Base-by-base conservation (phyloP, 2,888 invertebrate species). In the Vesta saturnalis region DNA sequence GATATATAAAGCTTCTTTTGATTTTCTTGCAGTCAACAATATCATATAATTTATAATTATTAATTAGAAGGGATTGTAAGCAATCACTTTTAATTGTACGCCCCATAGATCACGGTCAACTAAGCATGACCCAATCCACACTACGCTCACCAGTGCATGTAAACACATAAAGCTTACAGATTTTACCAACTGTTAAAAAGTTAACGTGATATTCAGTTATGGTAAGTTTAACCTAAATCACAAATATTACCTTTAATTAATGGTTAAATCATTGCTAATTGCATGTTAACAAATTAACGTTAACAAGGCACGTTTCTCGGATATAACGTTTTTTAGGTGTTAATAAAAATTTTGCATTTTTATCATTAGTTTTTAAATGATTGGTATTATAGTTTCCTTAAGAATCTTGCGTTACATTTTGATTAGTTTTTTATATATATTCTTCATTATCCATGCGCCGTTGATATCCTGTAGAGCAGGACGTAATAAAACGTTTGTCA, bases 91-190 rank as follows among this genome's bases (percentile, higher is more conserved):
- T 60, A 52, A 46, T 59, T 60, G 58, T 54, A 55, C 65, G 59
- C 65, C 65, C 64, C 60, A 65, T 65, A 65, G 65, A 65, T 60
- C 65, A 65, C 65, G 73, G 76, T 76, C 65, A 69, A 69, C 72
- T 71, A 64, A 76, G 76, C 76, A 73, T 76, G 76, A 76, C 75
- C 72, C 65, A 65, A 58, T 71, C 70, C 69, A 67, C 67, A 73
- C 69, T 71, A 72, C 72, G 74, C 65, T 72, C 70, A 68, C 69
- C 67, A 47, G 71, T 70, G 69, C 74, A 70, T 74, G 74, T 75
- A 75, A 76, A 74, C 67, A 60, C 59, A 67, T 49, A 65, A 67
- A 71, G 72, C 69, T 68, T 68, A 69, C 65, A 69, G 64, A 71
- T 69, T 72, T 70, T 71, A 70, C 71, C 62, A 70, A 60, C 72